Conservation (phyloP, 1,140 invertebrate genomes). For the Telenomus remus region DNA sequence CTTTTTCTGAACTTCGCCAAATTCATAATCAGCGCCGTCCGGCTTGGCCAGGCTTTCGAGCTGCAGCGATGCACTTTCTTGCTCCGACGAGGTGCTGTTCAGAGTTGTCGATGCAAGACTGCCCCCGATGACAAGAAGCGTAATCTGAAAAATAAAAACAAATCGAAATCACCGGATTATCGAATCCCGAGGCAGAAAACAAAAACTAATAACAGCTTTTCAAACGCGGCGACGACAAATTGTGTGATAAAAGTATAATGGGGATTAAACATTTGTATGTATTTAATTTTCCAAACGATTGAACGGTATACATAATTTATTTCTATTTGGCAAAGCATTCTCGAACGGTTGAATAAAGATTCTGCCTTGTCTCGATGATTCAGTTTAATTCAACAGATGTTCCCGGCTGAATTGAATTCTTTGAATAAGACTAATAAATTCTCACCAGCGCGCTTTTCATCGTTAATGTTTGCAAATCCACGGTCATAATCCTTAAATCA, state of each 20-base stretch:
- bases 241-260: too few relatives aligned
- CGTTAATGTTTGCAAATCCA: slow-evolving; percentile 23
- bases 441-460: slow-evolving; percentile 67
- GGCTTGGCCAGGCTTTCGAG: background rate
- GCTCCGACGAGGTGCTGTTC: slow-evolving; percentile 5
- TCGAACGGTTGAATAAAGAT: slow-evolving; percentile 20
- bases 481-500: slow-evolving; percentile 55
- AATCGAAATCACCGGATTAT: too few relatives aligned
- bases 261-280: too few relatives aligned
- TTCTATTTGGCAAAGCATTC: slow-evolving; percentile 11
- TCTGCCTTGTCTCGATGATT: background rate
- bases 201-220: too few relatives aligned
- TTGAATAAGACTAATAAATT: slow-evolving; percentile 8
- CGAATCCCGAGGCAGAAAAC: too few relatives aligned
- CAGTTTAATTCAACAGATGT: background rate
- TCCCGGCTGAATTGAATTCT: background rate
- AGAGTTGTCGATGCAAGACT: slow-evolving; percentile 19
- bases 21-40: slow-evolving; percentile 19
- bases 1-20: slow-evolving; percentile 61
- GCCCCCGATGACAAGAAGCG: slow-evolving; percentile 26
- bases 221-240: too few relatives aligned
- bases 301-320: too few relatives aligned
- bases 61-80: slow-evolving; percentile 4
- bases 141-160: slow-evolving; percentile 30
- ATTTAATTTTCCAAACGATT: too few relatives aligned